Evolutionary conservation across 2,113 vertebrate genomes (phyloP), one percentile per base, ranked within the genome.

Genomic region (Muntiacus muntjak): DNA sequence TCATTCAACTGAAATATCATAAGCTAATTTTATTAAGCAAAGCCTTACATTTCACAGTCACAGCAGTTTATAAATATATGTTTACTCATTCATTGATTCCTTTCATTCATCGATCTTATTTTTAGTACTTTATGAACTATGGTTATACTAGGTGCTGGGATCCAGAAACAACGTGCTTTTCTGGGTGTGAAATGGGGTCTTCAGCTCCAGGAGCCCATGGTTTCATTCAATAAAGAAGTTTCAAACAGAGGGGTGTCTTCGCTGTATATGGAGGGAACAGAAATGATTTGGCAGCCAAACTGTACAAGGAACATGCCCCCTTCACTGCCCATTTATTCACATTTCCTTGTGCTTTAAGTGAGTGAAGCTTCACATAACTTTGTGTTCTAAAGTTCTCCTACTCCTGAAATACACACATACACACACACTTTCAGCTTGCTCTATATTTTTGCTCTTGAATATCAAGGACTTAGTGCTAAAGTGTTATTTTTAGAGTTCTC

Each of bases 381-480:
- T 71, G 30, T 30, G 5, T 30, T n/a, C 25, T 82, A 57, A 95
- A 96, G 54, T 52, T 25, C 8, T 79, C 50, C 9, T 33, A 50
- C 4, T 6, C 23, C 50, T 28, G 5, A 52, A 54, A 94, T 13
- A 81, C 40, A 60, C 62, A 76, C 28, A 28, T 26, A 36, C n/a
- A 47, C 58, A 95, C 28, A 36, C n/a, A 60, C 12, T 64, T 43
- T 43, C 30, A 85, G 2, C 40, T 81, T 57, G 33, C 50, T 85
- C 36, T 94, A 82, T 64, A 78, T 25, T 43, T 94, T 94, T 95
- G 3, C 30, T 93, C 67, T 93, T 86, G n/a, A 94, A 30, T 97
- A 79, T 83, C 36, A 87, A 89, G 8, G 50, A 50, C 10, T 78
- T 84, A 52, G 55, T 55, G 64, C 50, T 64, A 79, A 97, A 79